These are phyloP conservation scores for Drosophila parthenogenetica DNA, from an alignment of 2,888 invertebrate genomes.

Conservation along the genomic window DNA sequence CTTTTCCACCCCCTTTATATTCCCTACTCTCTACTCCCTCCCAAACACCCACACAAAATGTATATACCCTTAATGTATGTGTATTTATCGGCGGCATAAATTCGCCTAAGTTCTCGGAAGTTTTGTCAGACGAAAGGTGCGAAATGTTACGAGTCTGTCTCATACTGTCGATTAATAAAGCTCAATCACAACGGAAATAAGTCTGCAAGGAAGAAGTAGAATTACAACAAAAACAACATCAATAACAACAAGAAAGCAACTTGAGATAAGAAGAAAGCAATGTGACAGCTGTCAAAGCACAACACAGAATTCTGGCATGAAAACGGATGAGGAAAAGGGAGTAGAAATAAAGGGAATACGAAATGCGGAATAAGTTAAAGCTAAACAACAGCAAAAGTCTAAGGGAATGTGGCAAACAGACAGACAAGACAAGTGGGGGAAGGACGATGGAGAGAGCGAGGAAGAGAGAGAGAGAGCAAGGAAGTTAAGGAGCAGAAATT, in stretches of 20 bases:
- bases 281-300: constrained; percentile 78
- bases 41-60: too few relatives aligned
- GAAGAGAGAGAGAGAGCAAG: neutral
- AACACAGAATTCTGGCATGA: constrained; percentile 45
- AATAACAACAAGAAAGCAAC: constrained; percentile 16
- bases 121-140: constrained; percentile 6
- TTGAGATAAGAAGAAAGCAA: constrained; percentile 58
- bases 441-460: neutral
- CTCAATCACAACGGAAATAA: constrained; percentile 53
- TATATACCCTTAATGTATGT: too few relatives aligned
- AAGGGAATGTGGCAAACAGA: constrained; percentile 40
- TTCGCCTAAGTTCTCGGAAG: neutral
- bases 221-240: constrained; percentile 15
- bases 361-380: constrained; percentile 3
- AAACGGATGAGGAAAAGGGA: constrained; percentile 32
- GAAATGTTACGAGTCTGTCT: constrained; percentile 24
- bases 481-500: constrained; percentile 7
- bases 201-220: constrained; percentile 6
- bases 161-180: constrained; percentile 59
- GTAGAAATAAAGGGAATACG: neutral
- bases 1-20: too few relatives aligned
- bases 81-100: neutral
- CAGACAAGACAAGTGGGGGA: neutral
- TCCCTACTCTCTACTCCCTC: too few relatives aligned
- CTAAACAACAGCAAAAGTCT: constrained; percentile 24